These are phyloP conservation scores for Megaustenia siamemsis DNA, from an alignment of 2,888 invertebrate genomes.

Conservation along the genomic window DNA sequence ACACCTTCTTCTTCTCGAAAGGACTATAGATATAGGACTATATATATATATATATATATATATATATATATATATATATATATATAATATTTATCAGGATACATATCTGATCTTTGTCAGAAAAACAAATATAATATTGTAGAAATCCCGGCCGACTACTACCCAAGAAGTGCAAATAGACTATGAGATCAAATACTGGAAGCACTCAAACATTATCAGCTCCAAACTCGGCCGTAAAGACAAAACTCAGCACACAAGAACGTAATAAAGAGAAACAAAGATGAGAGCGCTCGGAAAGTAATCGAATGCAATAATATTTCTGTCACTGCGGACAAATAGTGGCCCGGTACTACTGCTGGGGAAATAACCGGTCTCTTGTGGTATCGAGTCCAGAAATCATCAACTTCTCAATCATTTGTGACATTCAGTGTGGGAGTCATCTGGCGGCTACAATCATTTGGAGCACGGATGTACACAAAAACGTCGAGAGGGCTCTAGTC, in stretches of 20 bases:
- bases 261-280: constrained; percentile 7
- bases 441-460: constrained; percentile 17
- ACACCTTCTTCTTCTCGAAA: too few species aligned
- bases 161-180: too few species aligned
- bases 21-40: too few species aligned
- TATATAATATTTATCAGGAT: too few species aligned
- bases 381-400: not conserved
- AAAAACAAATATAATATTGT: too few species aligned
- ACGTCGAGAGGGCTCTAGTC: not conserved
- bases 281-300: constrained; percentile 22
- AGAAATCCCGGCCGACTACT: too few species aligned
- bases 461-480: not conserved
- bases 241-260: constrained; percentile 15
- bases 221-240: not conserved
- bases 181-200: too few species aligned
- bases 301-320: constrained; percentile 23
- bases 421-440: not conserved
- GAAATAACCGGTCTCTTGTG: not conserved
- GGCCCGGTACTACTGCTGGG: not conserved
- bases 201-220: not conserved
- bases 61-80: too few species aligned
- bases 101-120: too few species aligned
- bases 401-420: constrained; percentile 21
- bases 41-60: too few species aligned
- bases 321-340: constrained; percentile 24